Conservation (phyloP, 37 sponge, comb jelly and placozoan genomes). For the Beroe ovata region DNA sequence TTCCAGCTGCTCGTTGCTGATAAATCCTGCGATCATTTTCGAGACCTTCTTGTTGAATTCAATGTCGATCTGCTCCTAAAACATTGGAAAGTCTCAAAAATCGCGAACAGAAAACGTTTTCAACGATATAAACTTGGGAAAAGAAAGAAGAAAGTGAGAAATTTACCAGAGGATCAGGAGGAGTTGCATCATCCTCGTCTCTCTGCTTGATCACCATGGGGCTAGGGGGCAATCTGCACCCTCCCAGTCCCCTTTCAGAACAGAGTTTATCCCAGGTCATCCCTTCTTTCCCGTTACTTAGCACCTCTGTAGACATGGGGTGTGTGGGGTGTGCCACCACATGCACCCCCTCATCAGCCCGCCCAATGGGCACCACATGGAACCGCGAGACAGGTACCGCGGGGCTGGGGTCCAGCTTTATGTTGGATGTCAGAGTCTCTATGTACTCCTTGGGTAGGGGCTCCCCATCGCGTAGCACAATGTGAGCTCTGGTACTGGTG, state of each 20-base stretch:
- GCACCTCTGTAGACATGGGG: neutral
- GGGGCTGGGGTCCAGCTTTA: neutral
- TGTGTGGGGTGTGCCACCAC: neutral
- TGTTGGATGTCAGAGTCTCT: neutral
- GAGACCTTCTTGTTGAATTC: slow-evolving; percentile 47
- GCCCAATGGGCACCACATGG: neutral
- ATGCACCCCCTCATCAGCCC: neutral
- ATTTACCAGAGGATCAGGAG: neutral
- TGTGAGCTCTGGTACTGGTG: neutral
- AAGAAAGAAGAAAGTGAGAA: too few species aligned
- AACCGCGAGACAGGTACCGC: neutral
- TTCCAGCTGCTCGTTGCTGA: neutral
- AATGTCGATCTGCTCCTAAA: slow-evolving; percentile 9
- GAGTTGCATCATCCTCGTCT: neutral
- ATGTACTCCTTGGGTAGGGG: neutral
- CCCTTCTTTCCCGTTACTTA: neutral
- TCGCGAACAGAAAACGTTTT: too few species aligned
- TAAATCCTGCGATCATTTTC: slow-evolving; percentile 44
- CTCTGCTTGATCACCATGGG: neutral
- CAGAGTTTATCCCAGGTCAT: neutral
- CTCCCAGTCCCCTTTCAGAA: too few species aligned
- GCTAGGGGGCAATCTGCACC: too few species aligned
- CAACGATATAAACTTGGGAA: too few species aligned
- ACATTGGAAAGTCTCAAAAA: too few species aligned
- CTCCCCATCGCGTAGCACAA: neutral